Conservation (phyloP, 2,888 invertebrate species). For the Synergus laeviventris region DNA sequence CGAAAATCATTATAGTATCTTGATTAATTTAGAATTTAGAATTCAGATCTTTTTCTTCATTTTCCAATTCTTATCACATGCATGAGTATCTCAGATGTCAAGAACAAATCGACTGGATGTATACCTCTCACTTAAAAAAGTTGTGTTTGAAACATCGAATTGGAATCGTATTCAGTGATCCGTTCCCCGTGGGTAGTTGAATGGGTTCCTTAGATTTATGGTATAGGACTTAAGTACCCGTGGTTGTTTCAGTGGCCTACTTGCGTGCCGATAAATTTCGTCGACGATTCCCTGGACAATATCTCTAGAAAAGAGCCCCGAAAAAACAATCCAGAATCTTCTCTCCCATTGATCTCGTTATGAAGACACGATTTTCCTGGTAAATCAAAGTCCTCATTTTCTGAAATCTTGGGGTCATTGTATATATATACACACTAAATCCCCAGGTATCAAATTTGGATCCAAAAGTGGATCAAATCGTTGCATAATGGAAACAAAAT, state of each 20-base stretch:
- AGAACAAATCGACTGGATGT: not conserved
- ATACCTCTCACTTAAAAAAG: not conserved
- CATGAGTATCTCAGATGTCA: not conserved
- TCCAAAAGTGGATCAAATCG: too few relatives aligned
- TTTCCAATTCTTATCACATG: not conserved
- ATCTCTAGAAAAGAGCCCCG: constrained; percentile 24
- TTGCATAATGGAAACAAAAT: too few relatives aligned
- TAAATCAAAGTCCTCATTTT: constrained; percentile 25
- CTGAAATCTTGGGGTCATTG: not conserved
- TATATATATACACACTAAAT: too few relatives aligned
- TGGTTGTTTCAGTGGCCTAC: constrained; percentile 40
- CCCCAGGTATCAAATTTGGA: too few relatives aligned
- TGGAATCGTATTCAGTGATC: constrained; percentile 33
- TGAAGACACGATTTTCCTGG: constrained; percentile 25
- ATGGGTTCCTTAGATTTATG: constrained; percentile 31
- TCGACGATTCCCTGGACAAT: constrained; percentile 36
- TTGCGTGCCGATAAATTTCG: constrained; percentile 39
- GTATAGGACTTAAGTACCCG: constrained; percentile 36
- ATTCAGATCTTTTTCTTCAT: not conserved
- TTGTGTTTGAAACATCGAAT: constrained; percentile 16
- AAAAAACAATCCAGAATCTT: constrained; percentile 37
- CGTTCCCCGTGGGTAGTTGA: constrained; percentile 31
- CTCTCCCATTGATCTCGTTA: constrained; percentile 35
- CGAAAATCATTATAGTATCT: not conserved
- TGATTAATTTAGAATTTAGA: not conserved